Percentiles rank a stretch among this genome's conserved stretches.
Conservation (phyloP, 2,797 vertebrate genomes). For the Tokudaia muenninki region DNA sequence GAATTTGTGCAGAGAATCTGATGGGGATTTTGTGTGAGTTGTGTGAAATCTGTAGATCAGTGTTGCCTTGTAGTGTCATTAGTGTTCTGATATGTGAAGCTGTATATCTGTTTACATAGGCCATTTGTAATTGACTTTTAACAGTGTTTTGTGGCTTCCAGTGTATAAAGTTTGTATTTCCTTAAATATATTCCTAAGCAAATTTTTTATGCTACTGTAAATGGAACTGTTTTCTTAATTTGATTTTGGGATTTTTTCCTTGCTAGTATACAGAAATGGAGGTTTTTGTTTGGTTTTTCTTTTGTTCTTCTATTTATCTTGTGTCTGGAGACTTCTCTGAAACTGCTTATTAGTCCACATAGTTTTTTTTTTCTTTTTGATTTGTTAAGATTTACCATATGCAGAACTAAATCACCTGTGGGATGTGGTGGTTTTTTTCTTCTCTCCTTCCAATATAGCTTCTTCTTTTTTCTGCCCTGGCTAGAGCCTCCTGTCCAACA, state of each 20-base stretch:
- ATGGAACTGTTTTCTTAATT: slow-evolving; percentile 28
- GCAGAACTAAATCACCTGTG: not conserved
- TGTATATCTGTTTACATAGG: not conserved
- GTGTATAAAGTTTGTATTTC: not conserved
- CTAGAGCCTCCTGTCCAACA: not conserved
- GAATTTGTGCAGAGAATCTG: not conserved
- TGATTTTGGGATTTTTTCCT: not conserved
- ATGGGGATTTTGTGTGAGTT: not conserved
- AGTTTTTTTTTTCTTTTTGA: not conserved
- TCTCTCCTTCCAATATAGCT: not conserved
- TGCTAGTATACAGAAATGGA: slow-evolving; percentile 33
- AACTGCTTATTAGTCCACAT: not conserved
- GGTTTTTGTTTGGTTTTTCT: not conserved
- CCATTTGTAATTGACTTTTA: not conserved
- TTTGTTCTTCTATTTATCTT: slow-evolving; percentile 6
- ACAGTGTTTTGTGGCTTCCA: not conserved
- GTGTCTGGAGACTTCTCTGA: slow-evolving; percentile 28
- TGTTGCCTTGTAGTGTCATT: not conserved
- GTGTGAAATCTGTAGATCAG: not conserved
- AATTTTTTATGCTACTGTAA: slow-evolving; percentile 25
- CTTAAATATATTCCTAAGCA: slow-evolving; percentile 54
- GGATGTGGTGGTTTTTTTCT: not conserved
- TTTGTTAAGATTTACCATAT: slow-evolving; percentile 38
- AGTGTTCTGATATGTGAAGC: not conserved
- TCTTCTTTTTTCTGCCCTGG: slow-evolving; percentile 19